Base-by-base conservation (phyloP, 2,113 vertebrate species). In the Cricetomys ansorgei region DNA sequence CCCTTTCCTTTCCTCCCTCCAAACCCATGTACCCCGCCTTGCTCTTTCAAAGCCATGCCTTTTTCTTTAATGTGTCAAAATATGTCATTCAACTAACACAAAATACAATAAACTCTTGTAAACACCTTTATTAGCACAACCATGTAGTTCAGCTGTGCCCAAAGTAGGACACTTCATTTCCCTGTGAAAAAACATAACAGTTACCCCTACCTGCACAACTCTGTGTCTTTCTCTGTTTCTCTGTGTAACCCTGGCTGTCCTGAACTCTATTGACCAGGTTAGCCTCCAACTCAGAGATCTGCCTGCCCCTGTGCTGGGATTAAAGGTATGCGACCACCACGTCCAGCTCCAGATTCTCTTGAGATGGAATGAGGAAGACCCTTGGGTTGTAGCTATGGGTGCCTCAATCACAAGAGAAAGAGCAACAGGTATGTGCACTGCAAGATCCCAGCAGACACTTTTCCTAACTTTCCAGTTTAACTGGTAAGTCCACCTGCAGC, bases 351-450 rank as follows among this genome's bases (percentile, higher is more conserved):
- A 23, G 50, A 3, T 11, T 70, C 37, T 77, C 90, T 25, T 43
- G 19, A 43, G 83, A 77, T 4, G 3, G 15, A 96, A 93, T 75
- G 73, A 94, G 45, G 88, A 87, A 91, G 96, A 65, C 94, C 92
- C 43, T 29, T 88, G 89, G 80, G 64, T 37, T n/a, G 27, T 69
- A 34, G 34, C 45, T 75, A 62, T 34, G 79, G 65, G 87, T 16
- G 55, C 57, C 59, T 55, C 53, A 77, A 50, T 80, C 65, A 69
- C 92, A 92, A 91, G 55, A 88, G 50, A 94, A 94, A 83, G 37
- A 7, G 48, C 37, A 62, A 83, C 43, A 21, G 48, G 2, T 64
- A 81, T 81, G 59, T 94, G 89, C 31, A 87, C 67, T 90, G 48
- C 94, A 75, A 73, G 45, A 92, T 27, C n/a, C 59, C 40, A 45